Percentiles rank a stretch among this genome's conserved stretches.
Evolutionary conservation across 1,140 invertebrate species (phyloP).

Genomic region (Bombus impatiens): DNA sequence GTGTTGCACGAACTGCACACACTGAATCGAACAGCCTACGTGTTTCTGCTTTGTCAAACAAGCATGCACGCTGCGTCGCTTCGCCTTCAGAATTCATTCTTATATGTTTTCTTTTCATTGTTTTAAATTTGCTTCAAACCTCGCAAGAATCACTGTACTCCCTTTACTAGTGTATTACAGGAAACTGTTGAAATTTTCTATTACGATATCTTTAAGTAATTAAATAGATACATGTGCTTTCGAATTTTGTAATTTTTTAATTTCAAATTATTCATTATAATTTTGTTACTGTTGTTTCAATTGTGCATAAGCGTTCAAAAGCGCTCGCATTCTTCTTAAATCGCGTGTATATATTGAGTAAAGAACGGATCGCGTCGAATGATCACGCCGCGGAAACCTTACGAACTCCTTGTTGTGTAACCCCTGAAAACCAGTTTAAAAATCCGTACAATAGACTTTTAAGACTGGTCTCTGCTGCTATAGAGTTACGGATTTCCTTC

Average conservation of each 20-base stretch:
- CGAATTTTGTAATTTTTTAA: not conserved
- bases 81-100: not conserved
- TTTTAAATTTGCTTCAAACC: not conserved
- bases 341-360: not conserved
- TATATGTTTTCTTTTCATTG: not conserved
- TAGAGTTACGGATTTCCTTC: constrained; percentile 10
- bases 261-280: not conserved
- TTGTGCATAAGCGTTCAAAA: not conserved
- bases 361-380: not conserved
- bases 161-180: no score
- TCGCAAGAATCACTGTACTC: not conserved
- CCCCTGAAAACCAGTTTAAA: constrained; percentile 5
- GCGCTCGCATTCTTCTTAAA: not conserved
- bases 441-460: constrained; percentile 7
- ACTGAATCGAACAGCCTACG: not conserved
- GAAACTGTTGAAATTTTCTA: not conserved
- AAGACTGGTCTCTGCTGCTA: not conserved
- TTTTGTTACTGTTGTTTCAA: not conserved
- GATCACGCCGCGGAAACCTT: not conserved
- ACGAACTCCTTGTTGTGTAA: not conserved
- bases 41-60: constrained; percentile 24
- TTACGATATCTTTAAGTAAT: not conserved
- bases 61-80: not conserved
- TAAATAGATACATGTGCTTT: not conserved
- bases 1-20: not conserved